A percentile compares a stretch with the other conserved stretches of the same genome.
Conservation (phyloP, 1,140 invertebrate species). For the Zaprionus lachaisei region DNA sequence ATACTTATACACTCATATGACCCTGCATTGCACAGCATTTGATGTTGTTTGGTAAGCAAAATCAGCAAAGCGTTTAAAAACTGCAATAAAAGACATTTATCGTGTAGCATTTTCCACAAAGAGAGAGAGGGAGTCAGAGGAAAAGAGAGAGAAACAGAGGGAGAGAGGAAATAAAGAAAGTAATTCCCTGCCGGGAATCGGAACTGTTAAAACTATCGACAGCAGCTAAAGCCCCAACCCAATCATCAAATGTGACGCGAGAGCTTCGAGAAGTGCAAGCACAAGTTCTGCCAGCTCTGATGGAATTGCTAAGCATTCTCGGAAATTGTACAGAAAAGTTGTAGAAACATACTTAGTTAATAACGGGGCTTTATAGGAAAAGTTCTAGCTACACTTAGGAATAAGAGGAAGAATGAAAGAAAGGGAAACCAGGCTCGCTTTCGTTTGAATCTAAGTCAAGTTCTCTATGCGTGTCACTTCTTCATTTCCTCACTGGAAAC, state of each 20-base stretch:
- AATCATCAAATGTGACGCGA: conserved; percentile 39
- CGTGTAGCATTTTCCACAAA: conserved; percentile 56
- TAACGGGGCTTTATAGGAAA: background rate
- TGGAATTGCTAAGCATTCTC: background rate
- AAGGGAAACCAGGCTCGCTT: no score
- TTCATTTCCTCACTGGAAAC: no score
- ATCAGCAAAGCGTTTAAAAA: conserved; percentile 82
- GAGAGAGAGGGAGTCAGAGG: background rate
- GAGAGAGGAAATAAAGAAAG: background rate
- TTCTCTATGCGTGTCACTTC: no score
- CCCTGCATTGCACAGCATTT: conserved; percentile 58
- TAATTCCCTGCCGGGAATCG: conserved; percentile 25
- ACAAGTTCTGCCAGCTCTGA: background rate
- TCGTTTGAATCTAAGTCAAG: no score
- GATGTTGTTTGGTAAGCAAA: conserved; percentile 67
- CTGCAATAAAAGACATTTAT: conserved; percentile 79
- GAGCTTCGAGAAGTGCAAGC: conserved; percentile 19
- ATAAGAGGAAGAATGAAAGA: no score
- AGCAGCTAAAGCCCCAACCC: conserved; percentile 40
- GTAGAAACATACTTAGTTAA: background rate
- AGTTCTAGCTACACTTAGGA: background rate
- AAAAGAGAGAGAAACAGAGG: conserved; percentile 8
- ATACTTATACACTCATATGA: conserved; percentile 28
- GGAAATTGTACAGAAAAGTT: background rate
- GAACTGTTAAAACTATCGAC: conserved; percentile 43